A percentile compares a stretch with the other conserved stretches of the same genome.
Conservation (phyloP, 2,888 invertebrate genomes). For the Brachynemurus nebulosus region DNA sequence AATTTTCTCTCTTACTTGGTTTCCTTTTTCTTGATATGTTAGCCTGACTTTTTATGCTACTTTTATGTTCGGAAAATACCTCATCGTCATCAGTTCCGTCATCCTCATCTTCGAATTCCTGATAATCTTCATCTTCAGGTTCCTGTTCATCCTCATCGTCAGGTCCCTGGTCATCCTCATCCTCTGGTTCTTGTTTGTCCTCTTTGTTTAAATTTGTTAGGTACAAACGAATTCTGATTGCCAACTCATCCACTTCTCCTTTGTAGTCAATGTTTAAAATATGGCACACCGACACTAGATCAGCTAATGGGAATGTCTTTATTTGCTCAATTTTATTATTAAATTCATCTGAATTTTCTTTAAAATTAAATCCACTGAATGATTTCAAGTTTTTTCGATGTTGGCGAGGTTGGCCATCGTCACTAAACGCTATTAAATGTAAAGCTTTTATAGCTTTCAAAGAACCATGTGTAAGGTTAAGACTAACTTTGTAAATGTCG, state of each 20-base stretch:
- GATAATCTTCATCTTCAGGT: too few relatives aligned
- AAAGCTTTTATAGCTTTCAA: background rate
- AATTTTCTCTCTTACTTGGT: too few relatives aligned
- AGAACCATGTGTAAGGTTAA: background rate
- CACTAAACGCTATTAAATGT: constrained; percentile 2
- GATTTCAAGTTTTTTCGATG: background rate
- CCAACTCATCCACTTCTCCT: background rate
- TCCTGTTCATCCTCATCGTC: constrained; percentile 4
- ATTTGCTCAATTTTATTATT: constrained; percentile 7
- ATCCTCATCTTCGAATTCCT: too few relatives aligned
- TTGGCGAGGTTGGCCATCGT: constrained; percentile 1
- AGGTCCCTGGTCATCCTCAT: constrained; percentile 5
- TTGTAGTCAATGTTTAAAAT: constrained; percentile 1
- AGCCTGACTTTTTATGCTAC: too few relatives aligned
- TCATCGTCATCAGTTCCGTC: too few relatives aligned
- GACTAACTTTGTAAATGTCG: background rate
- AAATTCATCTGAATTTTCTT: constrained; percentile 9
- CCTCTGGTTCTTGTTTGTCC: background rate
- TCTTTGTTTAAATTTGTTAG: constrained; percentile 4
- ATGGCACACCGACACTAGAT: constrained; percentile 8
- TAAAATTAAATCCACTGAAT: constrained; percentile 8
- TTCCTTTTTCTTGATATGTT: too few relatives aligned
- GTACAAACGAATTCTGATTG: constrained; percentile 3
- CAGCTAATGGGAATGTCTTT: background rate
- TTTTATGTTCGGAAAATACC: too few relatives aligned